Evolutionary conservation across 2,113 vertebrate species (phyloP).

Genomic region (Pithys albifrons): DNA sequence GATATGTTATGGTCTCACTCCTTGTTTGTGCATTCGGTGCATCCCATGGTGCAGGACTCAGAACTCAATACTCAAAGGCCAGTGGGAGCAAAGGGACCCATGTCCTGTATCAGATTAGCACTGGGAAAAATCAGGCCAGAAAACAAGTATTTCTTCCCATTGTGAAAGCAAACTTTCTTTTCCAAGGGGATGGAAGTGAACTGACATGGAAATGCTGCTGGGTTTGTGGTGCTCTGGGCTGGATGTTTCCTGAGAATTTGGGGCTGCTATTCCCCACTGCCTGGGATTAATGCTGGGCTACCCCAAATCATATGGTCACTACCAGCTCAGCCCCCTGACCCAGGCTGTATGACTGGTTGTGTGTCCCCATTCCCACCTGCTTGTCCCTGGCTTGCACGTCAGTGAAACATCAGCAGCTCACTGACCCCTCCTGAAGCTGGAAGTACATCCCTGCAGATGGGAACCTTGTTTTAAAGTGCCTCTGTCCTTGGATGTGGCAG

Average conservation of each 20-base stretch:
- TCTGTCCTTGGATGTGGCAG: not conserved
- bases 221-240: not conserved
- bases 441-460: not conserved
- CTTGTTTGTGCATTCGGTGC: fast-evolving
- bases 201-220: not conserved
- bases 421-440: not conserved
- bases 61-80: not conserved
- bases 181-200: not conserved
- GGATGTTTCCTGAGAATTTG: not conserved
- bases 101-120: not conserved
- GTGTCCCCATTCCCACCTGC: not conserved
- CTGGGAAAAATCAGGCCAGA: not conserved
- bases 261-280: not conserved
- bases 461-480: not conserved
- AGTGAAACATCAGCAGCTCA: not conserved
- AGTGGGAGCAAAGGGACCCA: fast-evolving
- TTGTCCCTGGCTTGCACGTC: fast-evolving
- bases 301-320: fast-evolving
- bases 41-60: not conserved
- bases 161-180: not conserved
- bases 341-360: not conserved
- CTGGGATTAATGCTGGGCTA: not conserved
- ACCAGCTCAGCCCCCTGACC: not conserved
- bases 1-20: fast-evolving
- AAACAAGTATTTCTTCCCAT: not conserved